phyloP scores from a whole-genome alignment of 1,140 invertebrate genomes.

The Drosophila kepulauana region DNA sequence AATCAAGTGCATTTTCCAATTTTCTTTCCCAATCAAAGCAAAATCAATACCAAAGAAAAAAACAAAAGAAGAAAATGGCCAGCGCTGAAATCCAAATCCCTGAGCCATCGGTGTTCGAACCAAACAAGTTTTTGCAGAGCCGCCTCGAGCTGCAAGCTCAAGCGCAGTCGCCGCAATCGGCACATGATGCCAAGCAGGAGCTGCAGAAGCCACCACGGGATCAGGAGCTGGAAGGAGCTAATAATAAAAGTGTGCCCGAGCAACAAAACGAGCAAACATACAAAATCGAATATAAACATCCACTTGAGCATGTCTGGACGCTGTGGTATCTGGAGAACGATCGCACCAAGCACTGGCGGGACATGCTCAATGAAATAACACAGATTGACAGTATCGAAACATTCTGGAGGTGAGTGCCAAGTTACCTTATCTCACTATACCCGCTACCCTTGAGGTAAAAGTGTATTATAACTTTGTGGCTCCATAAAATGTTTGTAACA shows the following conservation, averaged over 20 bases:
- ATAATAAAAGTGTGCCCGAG: constrained; percentile 3
- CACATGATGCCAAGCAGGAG: constrained; percentile 9
- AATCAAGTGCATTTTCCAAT: constrained; percentile 4
- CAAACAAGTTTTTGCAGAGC: constrained; percentile 42
- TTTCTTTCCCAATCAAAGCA: background rate
- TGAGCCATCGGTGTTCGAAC: constrained; percentile 31
- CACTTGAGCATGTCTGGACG: constrained; percentile 97
- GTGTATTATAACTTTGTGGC: too few relatives aligned
- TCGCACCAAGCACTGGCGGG: constrained; percentile 95
- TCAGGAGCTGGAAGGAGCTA: constrained; percentile 4
- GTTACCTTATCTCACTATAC: too few relatives aligned
- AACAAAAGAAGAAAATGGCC: constrained; percentile 38
- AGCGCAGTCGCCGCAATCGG: constrained; percentile 1
- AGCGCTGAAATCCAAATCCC: constrained; percentile 43
- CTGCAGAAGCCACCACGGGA: constrained; percentile 12
- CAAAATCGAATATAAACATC: constrained; percentile 90
- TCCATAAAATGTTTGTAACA: too few relatives aligned
- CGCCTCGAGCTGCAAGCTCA: constrained; percentile 7
- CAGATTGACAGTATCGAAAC: constrained; percentile 98
- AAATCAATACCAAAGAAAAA: constrained; percentile 21
- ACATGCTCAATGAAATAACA: constrained; percentile 96
- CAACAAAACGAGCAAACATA: constrained; percentile 35
- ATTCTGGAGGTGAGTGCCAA: constrained; percentile 93
- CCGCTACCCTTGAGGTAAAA: too few relatives aligned
- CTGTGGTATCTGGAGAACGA: constrained; percentile 99